A percentile compares a stretch with the other conserved stretches of the same genome.
These are phyloP conservation scores for Delphinapterus leucas DNA, from an alignment of 2,113 vertebrate species.

Conservation along the genomic window DNA sequence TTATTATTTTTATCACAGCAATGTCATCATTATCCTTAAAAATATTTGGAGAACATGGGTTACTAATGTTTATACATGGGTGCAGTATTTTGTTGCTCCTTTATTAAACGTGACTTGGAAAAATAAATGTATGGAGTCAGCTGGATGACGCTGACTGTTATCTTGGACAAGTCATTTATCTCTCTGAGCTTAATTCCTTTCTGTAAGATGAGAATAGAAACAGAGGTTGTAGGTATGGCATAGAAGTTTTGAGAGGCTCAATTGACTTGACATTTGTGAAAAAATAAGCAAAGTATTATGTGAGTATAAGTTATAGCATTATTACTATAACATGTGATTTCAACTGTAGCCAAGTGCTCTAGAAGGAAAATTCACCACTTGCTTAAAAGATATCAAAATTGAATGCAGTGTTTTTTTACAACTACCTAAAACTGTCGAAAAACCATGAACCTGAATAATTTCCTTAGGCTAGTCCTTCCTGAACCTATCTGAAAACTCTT, in stretches of 20 bases:
- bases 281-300: neutral
- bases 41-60: neutral
- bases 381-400: neutral
- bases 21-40: slow-evolving; percentile 1
- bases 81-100: neutral
- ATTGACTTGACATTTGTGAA: neutral
- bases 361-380: neutral
- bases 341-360: neutral
- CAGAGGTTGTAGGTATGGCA: neutral
- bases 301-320: neutral
- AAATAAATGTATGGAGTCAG: neutral
- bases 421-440: neutral
- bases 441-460: neutral
- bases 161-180: neutral
- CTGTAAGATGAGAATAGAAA: slow-evolving; percentile 7
- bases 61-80: neutral
- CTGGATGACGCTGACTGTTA: neutral
- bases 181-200: neutral
- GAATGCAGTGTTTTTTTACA: neutral
- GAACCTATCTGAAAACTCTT: neutral
- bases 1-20: neutral
- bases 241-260: neutral
- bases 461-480: neutral
- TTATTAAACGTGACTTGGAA: neutral
- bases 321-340: neutral